Percentiles rank a stretch among this genome's conserved stretches.
These are phyloP conservation scores for Carcharodon carcharias DNA, from an alignment of 2,797 vertebrate species.

Conservation along the genomic window DNA sequence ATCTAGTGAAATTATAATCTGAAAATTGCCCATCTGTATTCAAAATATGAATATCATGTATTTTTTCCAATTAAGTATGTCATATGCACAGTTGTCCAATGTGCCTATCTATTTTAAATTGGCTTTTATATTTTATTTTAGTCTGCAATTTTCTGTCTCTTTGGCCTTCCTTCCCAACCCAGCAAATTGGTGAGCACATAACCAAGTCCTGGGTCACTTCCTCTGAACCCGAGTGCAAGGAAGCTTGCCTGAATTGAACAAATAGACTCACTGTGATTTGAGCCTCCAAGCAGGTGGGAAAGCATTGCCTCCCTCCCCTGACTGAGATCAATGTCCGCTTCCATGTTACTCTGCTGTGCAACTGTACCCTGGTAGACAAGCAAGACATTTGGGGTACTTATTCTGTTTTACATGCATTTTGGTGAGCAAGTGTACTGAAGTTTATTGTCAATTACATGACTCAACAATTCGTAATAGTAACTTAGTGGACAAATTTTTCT, in stretches of 20 bases:
- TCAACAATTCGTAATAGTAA: not conserved
- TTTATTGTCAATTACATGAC: not conserved
- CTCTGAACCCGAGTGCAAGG: not conserved
- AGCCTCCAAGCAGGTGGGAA: not conserved
- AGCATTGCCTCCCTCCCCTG: not conserved
- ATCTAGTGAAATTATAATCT: not conserved
- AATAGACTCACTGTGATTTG: not conserved
- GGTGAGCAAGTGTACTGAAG: not conserved
- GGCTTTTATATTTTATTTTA: not conserved
- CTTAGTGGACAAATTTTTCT: not conserved
- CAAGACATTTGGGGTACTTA: not conserved
- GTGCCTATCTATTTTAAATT: not conserved
- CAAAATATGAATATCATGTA: not conserved
- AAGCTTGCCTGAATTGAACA: not conserved
- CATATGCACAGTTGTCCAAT: not conserved
- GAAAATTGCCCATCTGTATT: not conserved
- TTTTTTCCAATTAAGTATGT: not conserved
- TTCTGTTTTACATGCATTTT: not conserved
- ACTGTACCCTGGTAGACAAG: not conserved
- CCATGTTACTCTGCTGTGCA: not conserved
- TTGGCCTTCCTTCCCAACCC: not conserved
- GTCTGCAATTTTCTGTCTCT: not conserved
- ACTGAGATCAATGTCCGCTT: not conserved
- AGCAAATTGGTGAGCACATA: not conserved
- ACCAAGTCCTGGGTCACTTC: not conserved